Base-by-base conservation (phyloP, 2,113 vertebrate genomes). In the Microtus oregoni region DNA sequence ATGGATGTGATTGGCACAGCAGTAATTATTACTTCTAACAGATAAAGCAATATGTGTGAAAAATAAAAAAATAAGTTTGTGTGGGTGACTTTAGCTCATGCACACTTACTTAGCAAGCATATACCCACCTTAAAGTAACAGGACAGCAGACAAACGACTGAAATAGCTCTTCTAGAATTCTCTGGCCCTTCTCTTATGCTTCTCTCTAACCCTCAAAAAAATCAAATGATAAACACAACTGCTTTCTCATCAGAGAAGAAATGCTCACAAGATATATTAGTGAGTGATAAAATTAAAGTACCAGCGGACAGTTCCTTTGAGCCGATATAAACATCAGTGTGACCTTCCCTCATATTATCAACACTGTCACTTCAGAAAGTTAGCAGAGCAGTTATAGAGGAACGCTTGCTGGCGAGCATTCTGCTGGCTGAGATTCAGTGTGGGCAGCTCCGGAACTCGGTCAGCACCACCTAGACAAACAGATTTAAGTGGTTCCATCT, bases 241-340 rank as follows among this genome's bases (percentile, higher is more conserved):
- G 28, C 77, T 88, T 76, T 97, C n/a, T 86, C 41, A 95, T 50
- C 70, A 96, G 47, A 89, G 35, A 52, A 88, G 65, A 94, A 75
- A 89, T 61, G 47, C 32, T 44, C 67, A 86, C 19, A 70, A 92
- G 94, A 81, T 78, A 91, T 15, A 52, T 93, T 82, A 90, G 47
- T 77, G 93, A 58, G 41, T 88, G 67, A 77, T 52, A 70, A 91
- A 75, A 86, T 78, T 52, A 70, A 91, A 75, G 86, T 78, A 50
- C 28, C 93, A 44, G 7, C 67, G 65, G 77, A 24, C 41, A 73
- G 22, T 77, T 92, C 61, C 65, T 94, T 68, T 89, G 88, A 83
- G 73, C 47, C 19, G 61, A 4, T 32, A 44, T 41, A 20, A 72
- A 79, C 92, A 41, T 82, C 47, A 78, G 28, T 55, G 47, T 89